phyloP scores from a whole-genome alignment of 2,797 vertebrate species.

The Lemur catta region DNA sequence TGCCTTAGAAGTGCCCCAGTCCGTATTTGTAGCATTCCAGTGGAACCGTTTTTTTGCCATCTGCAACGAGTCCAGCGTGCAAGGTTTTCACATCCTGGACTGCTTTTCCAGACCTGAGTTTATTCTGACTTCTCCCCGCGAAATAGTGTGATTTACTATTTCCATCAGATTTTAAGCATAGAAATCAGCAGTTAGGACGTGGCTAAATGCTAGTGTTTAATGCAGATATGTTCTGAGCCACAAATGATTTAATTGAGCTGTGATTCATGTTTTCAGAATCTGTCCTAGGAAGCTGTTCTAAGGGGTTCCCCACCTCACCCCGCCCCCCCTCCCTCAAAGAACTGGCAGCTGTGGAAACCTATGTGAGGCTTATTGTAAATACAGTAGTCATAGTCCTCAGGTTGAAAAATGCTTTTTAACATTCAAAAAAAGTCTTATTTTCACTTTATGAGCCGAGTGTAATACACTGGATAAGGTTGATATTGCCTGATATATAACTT shows the following conservation, averaged over 20 bases:
- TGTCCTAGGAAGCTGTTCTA: not conserved
- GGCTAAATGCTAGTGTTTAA: not conserved
- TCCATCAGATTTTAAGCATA: not conserved
- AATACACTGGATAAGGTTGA: not conserved
- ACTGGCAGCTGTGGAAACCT: not conserved
- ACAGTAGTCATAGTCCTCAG: not conserved
- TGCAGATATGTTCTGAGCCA: not conserved
- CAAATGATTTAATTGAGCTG: not conserved
- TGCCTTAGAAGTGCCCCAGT: not conserved
- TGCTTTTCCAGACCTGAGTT: not conserved
- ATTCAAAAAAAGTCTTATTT: not conserved
- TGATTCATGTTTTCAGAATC: conserved; percentile 55
- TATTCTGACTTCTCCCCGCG: not conserved
- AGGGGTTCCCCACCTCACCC: not conserved
- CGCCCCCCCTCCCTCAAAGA: not conserved
- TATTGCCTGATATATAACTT: not conserved
- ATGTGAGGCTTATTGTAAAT: not conserved
- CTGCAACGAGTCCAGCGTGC: not conserved
- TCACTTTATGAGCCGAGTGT: not conserved
- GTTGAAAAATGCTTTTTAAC: conserved; percentile 4
- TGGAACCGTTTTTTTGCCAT: not conserved
- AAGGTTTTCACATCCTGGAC: not conserved
- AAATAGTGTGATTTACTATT: not conserved
- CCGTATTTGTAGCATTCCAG: not conserved
- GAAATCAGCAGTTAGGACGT: not conserved